Conservation (phyloP, 2,888 invertebrate genomes). For the Ommatoiulus sabulosus region DNA sequence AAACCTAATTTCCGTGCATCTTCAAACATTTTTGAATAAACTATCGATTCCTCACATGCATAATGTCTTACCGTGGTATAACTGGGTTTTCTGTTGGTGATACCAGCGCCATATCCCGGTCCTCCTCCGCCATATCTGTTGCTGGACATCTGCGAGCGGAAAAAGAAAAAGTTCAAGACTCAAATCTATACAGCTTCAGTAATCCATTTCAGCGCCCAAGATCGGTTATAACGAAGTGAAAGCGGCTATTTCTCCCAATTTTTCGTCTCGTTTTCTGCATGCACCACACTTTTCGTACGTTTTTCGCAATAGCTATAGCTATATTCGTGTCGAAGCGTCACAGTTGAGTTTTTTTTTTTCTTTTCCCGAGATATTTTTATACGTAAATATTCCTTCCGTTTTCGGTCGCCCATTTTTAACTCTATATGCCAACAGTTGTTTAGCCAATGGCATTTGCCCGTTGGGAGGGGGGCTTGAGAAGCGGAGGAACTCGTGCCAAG, state of each 20-base stretch:
- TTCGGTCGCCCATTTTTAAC: slow-evolving; percentile 3
- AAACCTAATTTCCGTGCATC: too few relatives aligned
- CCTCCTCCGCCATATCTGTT: not conserved
- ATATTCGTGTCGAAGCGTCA: not conserved
- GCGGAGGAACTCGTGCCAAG: not conserved
- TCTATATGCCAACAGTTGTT: slow-evolving; percentile 8
- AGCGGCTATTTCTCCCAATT: not conserved
- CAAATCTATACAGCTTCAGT: too few relatives aligned
- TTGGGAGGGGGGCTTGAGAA: too few relatives aligned
- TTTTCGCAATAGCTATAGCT: not conserved
- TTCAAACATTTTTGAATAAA: not conserved
- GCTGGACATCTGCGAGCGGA: not conserved
- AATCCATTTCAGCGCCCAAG: too few relatives aligned
- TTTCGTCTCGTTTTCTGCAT: not conserved
- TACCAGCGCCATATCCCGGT: not conserved
- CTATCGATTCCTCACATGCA: not conserved
- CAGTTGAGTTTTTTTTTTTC: not conserved
- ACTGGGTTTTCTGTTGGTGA: not conserved
- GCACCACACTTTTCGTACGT: not conserved
- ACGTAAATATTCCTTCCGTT: not conserved
- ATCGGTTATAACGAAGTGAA: too few relatives aligned
- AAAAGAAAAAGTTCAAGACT: not conserved
- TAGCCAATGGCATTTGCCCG: not conserved
- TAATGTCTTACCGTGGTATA: not conserved
- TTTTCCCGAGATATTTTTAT: not conserved